Conservation (phyloP, 1,140 invertebrate species). For the Venustaconcha ellipsiformis region DNA sequence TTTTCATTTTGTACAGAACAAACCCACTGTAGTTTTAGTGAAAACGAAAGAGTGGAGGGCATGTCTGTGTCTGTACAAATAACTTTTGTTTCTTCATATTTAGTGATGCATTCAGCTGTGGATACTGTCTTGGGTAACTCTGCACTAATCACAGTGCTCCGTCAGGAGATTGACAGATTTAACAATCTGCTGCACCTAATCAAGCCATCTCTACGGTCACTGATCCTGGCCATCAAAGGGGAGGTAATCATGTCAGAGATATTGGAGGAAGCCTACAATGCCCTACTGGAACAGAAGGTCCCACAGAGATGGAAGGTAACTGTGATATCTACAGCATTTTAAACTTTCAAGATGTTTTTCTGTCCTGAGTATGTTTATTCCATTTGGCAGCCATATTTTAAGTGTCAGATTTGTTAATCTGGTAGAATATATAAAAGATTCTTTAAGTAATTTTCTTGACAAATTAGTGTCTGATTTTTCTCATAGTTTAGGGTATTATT, state of each 20-base stretch:
- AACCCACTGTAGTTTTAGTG: neutral
- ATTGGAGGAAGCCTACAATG: constrained; percentile 82
- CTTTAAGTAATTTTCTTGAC: neutral
- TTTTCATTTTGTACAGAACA: no score
- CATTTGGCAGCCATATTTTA: neutral
- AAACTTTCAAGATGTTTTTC: neutral
- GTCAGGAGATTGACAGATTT: constrained; percentile 89
- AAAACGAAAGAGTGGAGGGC: neutral
- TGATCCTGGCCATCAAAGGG: constrained; percentile 84
- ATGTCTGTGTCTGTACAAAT: neutral
- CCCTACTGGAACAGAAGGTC: constrained; percentile 81
- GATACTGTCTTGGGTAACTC: constrained; percentile 56
- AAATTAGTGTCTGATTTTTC: no score
- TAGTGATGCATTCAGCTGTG: constrained; percentile 51
- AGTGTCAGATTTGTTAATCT: neutral
- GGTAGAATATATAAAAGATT: neutral
- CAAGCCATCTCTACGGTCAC: constrained; percentile 77
- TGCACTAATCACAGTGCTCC: constrained; percentile 80
- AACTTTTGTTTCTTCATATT: constrained; percentile 16
- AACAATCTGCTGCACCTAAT: constrained; percentile 80
- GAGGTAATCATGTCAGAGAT: constrained; percentile 88
- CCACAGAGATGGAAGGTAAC: constrained; percentile 63
- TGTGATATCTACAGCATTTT: neutral
- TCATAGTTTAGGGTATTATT: no score
- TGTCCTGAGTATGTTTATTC: no score